These are phyloP conservation scores for Montifringilla adamsi DNA, from an alignment of 2,113 vertebrate species.

Conservation along the genomic window DNA sequence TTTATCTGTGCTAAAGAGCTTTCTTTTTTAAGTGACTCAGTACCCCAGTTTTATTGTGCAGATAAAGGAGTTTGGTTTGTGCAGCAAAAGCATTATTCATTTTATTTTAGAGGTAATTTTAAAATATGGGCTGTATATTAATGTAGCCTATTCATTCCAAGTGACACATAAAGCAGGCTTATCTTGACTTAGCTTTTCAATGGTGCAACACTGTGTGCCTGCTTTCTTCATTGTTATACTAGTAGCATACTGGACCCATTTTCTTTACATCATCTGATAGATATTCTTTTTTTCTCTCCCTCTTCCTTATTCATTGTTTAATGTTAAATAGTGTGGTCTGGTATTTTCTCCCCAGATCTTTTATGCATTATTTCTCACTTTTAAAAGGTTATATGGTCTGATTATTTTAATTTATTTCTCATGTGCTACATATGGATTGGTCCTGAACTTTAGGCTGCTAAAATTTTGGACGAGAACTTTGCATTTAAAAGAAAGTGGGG, in stretches of 20 bases:
- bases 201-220: neutral
- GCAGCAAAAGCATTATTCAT: neutral
- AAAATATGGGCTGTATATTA: constrained; percentile 7
- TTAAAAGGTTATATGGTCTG: neutral
- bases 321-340: neutral
- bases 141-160: neutral
- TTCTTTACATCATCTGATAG: neutral
- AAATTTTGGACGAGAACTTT: neutral
- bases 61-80: constrained; percentile 18
- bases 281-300: neutral
- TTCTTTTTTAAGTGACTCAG: constrained; percentile 36
- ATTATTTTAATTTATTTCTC: neutral
- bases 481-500: neutral
- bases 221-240: neutral
- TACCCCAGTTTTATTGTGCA: constrained; percentile 2
- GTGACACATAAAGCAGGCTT: constrained; percentile 17
- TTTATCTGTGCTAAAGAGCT: constrained; percentile 36
- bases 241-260: neutral
- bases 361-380: neutral
- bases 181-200: constrained; percentile 26
- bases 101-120: constrained; percentile 42
- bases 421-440: neutral
- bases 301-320: neutral
- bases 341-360: neutral
- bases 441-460: neutral